Evolutionary conservation across 2,113 vertebrate species (phyloP), one percentile per base, ranked within the genome.

Genomic region (Rousettus leschenaultii): DNA sequence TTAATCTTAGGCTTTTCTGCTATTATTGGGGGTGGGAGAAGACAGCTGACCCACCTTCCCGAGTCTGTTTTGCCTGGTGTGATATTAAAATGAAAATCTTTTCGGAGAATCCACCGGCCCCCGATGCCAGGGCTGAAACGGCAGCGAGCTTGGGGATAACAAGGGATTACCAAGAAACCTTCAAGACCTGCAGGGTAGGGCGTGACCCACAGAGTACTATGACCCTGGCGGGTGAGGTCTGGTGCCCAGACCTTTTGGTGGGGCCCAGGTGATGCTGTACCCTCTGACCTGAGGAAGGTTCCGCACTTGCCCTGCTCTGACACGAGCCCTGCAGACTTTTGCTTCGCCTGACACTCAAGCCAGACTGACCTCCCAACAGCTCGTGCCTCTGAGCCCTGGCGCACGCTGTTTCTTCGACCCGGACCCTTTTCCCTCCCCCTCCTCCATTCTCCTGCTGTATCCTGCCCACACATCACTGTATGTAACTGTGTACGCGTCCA

Each of bases 181-280:
- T 7, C 10, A 38, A 38, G 35, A 63, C 12, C 1, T 14, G 38
- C 68, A 38, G 73, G 33, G 18, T 22, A 28, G 2, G 0, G 24
- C 19, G 11, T 15, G 12, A 33, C 2, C 14, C 14, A 2, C 35
- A 19, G 14, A n/a, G 24, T 13, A 33, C 0, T 0, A 5, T 0
- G 33, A 13, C 24, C 13, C 57, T 6, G 18, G 18, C 51, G 74
- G 87, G 70, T 0, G 12, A 33, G 21, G 43, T 7, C 2, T 53
- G 51, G 24, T 16, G 5, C 9, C 28, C 83, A 57, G 55, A 57
- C 55, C 7, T 53, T 28, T 4, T 7, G 59, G 30, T 16, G 38
- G 63, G 9, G 3, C 33, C 91, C 71, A 18, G 24, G 11, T 11
- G 45, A 11, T 1, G 4, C 78, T 11, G 3, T 0, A 14, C 1